phyloP scores from a whole-genome alignment of 2,113 vertebrate genomes.

The Actinemys pallida region DNA sequence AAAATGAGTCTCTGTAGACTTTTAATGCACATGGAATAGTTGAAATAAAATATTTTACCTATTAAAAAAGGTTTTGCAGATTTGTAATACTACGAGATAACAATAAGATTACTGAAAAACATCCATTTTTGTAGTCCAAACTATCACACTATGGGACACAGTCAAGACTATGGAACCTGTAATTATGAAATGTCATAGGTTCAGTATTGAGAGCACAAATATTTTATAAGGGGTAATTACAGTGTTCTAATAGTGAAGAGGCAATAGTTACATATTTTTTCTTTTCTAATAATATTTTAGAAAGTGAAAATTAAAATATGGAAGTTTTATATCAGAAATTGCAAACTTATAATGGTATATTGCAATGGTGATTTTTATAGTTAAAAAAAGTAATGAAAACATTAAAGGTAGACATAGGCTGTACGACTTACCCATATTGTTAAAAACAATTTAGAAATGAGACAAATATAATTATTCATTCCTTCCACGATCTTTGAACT shows the following conservation, averaged over 20 bases:
- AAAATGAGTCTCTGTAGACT: background rate
- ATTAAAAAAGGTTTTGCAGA: background rate
- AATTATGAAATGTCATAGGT: background rate
- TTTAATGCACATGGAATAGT: background rate
- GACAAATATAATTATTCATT: background rate
- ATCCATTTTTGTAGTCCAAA: background rate
- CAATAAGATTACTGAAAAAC: background rate
- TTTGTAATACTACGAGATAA: accelerated
- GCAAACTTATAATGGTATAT: background rate
- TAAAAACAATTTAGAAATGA: background rate
- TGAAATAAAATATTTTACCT: constrained; percentile 7
- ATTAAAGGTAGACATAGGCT: background rate
- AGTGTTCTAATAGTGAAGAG: background rate
- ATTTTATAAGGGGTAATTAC: background rate
- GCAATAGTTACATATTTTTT: background rate
- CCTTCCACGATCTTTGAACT: background rate
- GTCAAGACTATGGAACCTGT: background rate
- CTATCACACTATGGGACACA: background rate
- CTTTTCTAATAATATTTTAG: background rate
- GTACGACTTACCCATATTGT: background rate
- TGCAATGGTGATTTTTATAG: background rate
- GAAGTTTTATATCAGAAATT: background rate
- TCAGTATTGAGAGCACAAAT: background rate
- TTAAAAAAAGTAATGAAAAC: background rate
- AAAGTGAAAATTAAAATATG: background rate